phyloP scores from a whole-genome alignment of 2,113 vertebrate species.

The Syngnathus floridae region DNA sequence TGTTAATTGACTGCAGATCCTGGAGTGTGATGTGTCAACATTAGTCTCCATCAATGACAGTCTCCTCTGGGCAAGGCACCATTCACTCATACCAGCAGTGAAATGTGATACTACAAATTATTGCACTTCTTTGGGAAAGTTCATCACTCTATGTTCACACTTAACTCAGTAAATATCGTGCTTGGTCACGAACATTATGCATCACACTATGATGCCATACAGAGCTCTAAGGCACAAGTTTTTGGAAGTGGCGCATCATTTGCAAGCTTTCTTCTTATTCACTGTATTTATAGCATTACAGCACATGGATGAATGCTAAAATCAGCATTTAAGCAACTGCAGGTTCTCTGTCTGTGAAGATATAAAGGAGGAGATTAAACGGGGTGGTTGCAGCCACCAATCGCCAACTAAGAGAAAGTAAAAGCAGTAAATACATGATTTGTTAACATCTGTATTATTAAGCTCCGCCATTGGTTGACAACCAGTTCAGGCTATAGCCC shows the following conservation, averaged over 20 bases:
- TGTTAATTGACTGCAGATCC: slow-evolving; percentile 70
- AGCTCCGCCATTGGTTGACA: background rate
- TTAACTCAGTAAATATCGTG: background rate
- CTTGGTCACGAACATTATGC: background rate
- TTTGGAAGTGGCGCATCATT: background rate
- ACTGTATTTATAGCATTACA: too few relatives aligned
- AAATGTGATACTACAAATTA: slow-evolving; percentile 36
- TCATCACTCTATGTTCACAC: background rate
- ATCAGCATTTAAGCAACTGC: too few relatives aligned
- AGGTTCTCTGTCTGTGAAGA: background rate
- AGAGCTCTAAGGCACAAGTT: background rate
- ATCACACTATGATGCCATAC: background rate
- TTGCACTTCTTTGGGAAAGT: background rate
- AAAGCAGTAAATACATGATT: background rate
- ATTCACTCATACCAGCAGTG: slow-evolving; percentile 15
- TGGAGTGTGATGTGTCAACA: slow-evolving; percentile 60
- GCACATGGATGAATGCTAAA: too few relatives aligned
- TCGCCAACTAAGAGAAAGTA: background rate
- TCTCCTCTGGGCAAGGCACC: slow-evolving; percentile 30
- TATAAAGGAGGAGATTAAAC: background rate
- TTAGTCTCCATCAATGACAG: slow-evolving; percentile 59
- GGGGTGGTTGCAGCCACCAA: background rate
- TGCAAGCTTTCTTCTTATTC: background rate
- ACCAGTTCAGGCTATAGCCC: too few relatives aligned
- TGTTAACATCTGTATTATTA: background rate